phyloP scores from a whole-genome alignment of 2,797 vertebrate species.

The Sylvia borin region DNA sequence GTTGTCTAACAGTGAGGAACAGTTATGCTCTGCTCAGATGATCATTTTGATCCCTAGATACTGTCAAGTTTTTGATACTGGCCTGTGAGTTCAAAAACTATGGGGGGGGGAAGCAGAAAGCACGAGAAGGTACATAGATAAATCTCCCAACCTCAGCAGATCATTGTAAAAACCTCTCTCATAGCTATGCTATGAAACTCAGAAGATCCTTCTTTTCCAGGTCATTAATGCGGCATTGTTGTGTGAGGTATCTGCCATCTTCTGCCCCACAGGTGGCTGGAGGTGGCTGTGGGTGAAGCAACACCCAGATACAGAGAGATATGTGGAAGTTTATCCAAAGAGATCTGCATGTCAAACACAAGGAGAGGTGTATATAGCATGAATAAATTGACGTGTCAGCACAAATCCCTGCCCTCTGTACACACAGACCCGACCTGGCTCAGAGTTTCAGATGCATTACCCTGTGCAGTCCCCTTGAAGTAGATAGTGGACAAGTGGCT shows the following conservation, averaged over 20 bases:
- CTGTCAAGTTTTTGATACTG: neutral
- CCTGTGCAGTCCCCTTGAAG: neutral
- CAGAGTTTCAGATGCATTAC: neutral
- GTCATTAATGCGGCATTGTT: slow-evolving; percentile 4
- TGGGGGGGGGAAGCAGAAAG: neutral
- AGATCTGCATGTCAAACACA: slow-evolving; percentile 62
- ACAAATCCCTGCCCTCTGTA: slow-evolving; percentile 50
- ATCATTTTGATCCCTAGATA: neutral
- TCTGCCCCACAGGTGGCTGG: slow-evolving; percentile 53
- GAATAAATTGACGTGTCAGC: slow-evolving; percentile 62
- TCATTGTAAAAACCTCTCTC: neutral
- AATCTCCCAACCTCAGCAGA: neutral
- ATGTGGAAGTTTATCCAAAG: slow-evolving; percentile 47
- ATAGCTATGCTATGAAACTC: neutral
- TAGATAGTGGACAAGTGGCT: neutral
- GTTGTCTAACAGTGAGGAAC: neutral
- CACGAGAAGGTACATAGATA: neutral
- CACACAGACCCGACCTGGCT: neutral
- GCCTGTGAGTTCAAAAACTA: neutral
- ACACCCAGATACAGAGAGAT: slow-evolving; percentile 44
- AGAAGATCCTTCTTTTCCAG: slow-evolving; percentile 11
- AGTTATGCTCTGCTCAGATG: neutral
- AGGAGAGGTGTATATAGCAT: slow-evolving; percentile 36
- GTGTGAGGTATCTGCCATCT: slow-evolving; percentile 6
- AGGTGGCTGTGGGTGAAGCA: slow-evolving; percentile 62